Conservation (phyloP, 2,888 invertebrate species). For the Oligia latruncula region DNA sequence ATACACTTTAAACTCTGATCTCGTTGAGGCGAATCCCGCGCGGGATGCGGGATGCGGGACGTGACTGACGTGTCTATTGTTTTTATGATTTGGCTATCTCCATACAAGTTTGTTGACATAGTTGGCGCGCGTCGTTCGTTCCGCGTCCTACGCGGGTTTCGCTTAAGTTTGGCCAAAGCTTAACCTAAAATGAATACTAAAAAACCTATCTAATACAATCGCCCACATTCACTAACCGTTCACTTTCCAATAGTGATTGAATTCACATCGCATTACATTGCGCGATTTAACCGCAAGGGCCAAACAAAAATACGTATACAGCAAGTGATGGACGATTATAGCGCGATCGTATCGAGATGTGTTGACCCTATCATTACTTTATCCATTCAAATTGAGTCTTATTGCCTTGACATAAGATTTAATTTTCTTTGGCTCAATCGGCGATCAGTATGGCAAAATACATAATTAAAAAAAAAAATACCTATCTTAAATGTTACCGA, state of each 20-base stretch:
- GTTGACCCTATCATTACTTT: too few relatives aligned
- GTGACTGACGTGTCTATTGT: too few relatives aligned
- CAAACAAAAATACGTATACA: neutral
- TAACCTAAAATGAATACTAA: neutral
- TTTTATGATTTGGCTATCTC: too few relatives aligned
- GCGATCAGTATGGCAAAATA: too few relatives aligned
- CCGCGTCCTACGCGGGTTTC: neutral
- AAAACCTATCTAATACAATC: neutral
- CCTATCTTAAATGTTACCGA: too few relatives aligned
- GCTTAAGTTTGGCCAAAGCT: neutral
- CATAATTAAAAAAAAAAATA: too few relatives aligned
- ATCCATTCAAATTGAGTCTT: too few relatives aligned
- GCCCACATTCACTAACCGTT: neutral
- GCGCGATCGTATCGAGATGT: neutral
- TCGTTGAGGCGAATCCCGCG: neutral
- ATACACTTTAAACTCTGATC: neutral
- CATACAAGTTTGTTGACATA: neutral
- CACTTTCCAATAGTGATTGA: neutral
- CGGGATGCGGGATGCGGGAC: too few relatives aligned
- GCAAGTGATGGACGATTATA: neutral
- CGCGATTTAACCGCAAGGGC: neutral
- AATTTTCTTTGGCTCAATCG: too few relatives aligned
- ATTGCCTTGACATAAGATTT: too few relatives aligned
- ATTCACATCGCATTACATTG: neutral
- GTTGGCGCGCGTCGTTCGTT: neutral